Conservation (phyloP, 2,797 vertebrate genomes). For the Hafferia zeledoni region DNA sequence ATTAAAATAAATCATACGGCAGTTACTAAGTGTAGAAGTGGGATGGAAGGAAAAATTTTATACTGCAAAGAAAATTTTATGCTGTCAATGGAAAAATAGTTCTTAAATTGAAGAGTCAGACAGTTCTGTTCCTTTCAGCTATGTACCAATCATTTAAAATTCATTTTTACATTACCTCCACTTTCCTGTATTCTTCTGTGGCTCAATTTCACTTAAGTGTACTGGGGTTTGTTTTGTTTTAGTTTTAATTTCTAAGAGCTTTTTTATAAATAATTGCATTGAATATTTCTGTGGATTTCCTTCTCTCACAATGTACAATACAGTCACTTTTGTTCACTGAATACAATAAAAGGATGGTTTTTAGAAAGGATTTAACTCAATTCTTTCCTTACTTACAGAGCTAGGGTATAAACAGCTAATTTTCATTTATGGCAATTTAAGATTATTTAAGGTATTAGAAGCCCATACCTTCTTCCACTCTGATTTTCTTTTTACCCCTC, state of each 20-base stretch:
- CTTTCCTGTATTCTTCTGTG: background rate
- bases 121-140: background rate
- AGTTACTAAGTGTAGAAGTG: background rate
- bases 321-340: background rate
- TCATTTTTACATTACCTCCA: background rate
- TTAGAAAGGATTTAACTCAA: background rate
- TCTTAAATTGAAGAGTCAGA: background rate
- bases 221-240: background rate
- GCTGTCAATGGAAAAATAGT: background rate
- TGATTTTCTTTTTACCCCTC: background rate
- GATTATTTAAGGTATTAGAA: background rate
- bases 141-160: background rate
- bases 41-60: background rate
- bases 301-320: background rate
- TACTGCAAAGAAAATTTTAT: background rate
- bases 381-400: background rate
- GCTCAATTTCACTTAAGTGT: background rate
- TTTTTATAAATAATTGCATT: background rate
- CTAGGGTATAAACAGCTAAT: background rate
- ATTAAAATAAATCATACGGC: background rate
- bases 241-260: background rate
- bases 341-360: background rate
- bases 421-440: background rate
- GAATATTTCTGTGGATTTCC: background rate
- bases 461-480: background rate